A percentile compares a stretch with the other conserved stretches of the same genome.
phyloP scores from a whole-genome alignment of 2,888 invertebrate genomes.

The Meiosimyza platycephala region DNA sequence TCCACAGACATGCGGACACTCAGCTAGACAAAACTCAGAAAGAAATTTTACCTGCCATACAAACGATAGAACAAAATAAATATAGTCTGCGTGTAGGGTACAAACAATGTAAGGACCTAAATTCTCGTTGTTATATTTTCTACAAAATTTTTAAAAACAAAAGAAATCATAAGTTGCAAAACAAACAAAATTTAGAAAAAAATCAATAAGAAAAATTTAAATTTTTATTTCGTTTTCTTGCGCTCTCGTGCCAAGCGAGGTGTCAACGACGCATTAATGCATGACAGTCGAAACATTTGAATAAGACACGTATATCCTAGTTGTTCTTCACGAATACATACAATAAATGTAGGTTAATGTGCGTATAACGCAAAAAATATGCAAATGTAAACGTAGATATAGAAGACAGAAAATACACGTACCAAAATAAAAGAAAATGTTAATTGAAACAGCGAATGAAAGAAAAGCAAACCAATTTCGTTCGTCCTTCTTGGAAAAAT shows the following conservation, averaged over 20 bases:
- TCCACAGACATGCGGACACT: no score
- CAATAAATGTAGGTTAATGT: conserved; percentile 17
- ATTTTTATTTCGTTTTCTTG: neutral
- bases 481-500: conserved; percentile 14
- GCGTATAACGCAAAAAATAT: neutral
- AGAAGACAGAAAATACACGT: no score
- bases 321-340: neutral
- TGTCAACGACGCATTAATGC: conserved; percentile 19
- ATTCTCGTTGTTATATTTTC: no score
- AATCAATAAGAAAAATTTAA: conserved; percentile 9
- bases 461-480: no score
- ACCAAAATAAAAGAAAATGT: neutral
- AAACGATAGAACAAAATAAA: no score
- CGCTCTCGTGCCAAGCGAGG: neutral
- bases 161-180: neutral
- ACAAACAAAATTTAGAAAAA: neutral
- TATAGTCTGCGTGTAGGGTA: no score
- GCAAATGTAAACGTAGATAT: neutral
- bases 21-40: no score
- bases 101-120: no score
- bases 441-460: conserved; percentile 32
- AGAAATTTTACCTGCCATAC: no score
- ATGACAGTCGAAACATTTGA: conserved; percentile 6
- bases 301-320: neutral
- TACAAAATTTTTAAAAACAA: no score